phyloP scores from a whole-genome alignment of 2,888 invertebrate species.

The Anthophora plumipes region DNA sequence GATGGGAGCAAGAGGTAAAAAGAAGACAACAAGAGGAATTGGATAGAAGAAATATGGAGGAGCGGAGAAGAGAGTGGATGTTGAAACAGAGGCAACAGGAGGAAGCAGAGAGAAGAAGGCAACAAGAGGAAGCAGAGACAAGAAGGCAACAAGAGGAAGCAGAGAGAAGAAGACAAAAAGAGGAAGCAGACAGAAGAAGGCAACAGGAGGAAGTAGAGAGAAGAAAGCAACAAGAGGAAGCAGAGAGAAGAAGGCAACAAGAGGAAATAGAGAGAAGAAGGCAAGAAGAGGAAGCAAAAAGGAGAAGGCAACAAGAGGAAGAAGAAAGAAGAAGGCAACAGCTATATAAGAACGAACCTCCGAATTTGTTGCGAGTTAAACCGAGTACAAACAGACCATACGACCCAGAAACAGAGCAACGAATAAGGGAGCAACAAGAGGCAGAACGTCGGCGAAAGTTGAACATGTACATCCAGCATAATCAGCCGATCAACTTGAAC shows the following conservation, averaged over 20 bases:
- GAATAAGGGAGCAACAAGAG: conserved; percentile 44
- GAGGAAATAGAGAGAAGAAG: conserved; percentile 11
- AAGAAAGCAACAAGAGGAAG: background rate
- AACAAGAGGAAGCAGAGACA: conserved; percentile 39
- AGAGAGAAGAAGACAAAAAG: conserved; percentile 46
- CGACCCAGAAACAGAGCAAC: conserved; percentile 42
- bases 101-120: conserved; percentile 45
- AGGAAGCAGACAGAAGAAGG: conserved; percentile 13
- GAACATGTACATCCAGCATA: conserved; percentile 70
- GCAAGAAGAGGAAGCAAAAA: conserved; percentile 13
- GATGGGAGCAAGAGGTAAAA: conserved; percentile 11
- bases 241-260: conserved; percentile 21
- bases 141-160: conserved; percentile 50
- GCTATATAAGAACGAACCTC: conserved; percentile 27
- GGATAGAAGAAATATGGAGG: conserved; percentile 20
- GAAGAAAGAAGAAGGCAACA: conserved; percentile 57
- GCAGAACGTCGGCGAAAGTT: conserved; percentile 42
- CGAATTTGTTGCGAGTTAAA: conserved; percentile 26
- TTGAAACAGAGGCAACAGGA: conserved; percentile 25
- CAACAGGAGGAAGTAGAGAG: too few species aligned
- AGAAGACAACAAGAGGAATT: conserved; percentile 33
- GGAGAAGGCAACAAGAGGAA: conserved; percentile 37
- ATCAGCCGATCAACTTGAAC: conserved; percentile 68
- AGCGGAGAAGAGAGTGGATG: conserved; percentile 39
- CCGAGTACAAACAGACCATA: conserved; percentile 24